phyloP scores from a whole-genome alignment of 2,888 invertebrate species.

The Tetragonisca angustula region DNA sequence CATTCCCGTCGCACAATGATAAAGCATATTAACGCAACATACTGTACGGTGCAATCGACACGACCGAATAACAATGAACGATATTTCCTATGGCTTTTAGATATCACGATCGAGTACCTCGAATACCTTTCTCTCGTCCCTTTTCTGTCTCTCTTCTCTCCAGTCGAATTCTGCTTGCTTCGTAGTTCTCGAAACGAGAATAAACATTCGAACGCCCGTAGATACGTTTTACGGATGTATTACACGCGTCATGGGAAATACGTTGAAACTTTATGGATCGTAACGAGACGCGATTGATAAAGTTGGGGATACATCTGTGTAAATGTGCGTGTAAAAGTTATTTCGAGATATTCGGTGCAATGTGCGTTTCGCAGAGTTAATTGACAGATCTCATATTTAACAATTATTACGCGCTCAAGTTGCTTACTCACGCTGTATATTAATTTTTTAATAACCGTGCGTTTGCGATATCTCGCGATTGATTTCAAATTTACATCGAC shows the following conservation, averaged over 20 bases:
- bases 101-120: constrained; percentile 21
- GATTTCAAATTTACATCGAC: neutral
- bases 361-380: neutral
- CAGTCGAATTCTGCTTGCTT: constrained; percentile 12
- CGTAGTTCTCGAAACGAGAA: neutral
- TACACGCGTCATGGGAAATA: neutral
- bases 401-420: neutral
- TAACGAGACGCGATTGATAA: neutral
- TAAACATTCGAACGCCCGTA: constrained; percentile 10
- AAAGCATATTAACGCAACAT: constrained; percentile 52
- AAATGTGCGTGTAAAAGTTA: neutral
- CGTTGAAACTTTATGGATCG: neutral
- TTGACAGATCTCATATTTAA: neutral
- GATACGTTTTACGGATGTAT: neutral
- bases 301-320: neutral
- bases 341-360: neutral
- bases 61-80: constrained; percentile 51
- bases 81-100: constrained; percentile 45
- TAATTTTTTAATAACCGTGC: neutral
- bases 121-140: constrained; percentile 36
- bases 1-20: constrained; percentile 44
- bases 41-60: constrained; percentile 31
- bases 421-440: neutral
- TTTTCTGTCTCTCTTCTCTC: constrained; percentile 3
- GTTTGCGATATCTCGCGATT: neutral